Evolutionary conservation across 2,113 vertebrate genomes (phyloP), one percentile per base, ranked within the genome.

Genomic region (Antechinus flavipes): DNA sequence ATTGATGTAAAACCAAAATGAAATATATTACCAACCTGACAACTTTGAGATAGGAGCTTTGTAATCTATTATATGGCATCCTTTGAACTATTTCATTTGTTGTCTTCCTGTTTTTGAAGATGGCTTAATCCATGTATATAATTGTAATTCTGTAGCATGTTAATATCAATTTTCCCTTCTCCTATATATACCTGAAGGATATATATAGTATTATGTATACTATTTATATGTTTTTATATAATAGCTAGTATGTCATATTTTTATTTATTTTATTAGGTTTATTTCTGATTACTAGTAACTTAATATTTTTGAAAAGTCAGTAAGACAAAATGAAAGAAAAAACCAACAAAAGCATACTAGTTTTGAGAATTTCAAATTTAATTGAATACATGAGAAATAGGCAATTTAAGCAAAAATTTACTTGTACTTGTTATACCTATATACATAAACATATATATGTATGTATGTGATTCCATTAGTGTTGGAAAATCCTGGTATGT

Each of bases 271-370:
- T 84, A 76, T 90, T 53, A 94, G 42, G 19, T 95, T 91, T 96
- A 95, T 46, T 54, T 92, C 52, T 76, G 68, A 61, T 42, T 61
- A 46, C 7, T 7, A 50, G 47, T 84, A 42, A 76, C 35, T 68
- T 68, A 68, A 68, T n/a, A 90, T 68, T 97, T 97, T 91, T 92
- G 55, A 95, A 22, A 24, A 92, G 61, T 91, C 91, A 92, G 95
- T 49, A 50, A 93, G 90, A 68, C 35, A 55, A 90, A 49, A 55
- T 90, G 58, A 30, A 25, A 91, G 54, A 49, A 91, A 91, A 92
- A 91, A 96, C 61, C 89, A 90, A 49, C 54, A 90, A 90, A 46
- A 94, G 52, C 52, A 2, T 93, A 42, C 8, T 42, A 42, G n/a
- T 23, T 42, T 2, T 9, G 22, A 16, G 19, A n/a, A 35, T 91